A percentile compares a stretch with the other conserved stretches of the same genome.
Conservation (phyloP, 1,140 invertebrate genomes). For the Anastatus disparis region DNA sequence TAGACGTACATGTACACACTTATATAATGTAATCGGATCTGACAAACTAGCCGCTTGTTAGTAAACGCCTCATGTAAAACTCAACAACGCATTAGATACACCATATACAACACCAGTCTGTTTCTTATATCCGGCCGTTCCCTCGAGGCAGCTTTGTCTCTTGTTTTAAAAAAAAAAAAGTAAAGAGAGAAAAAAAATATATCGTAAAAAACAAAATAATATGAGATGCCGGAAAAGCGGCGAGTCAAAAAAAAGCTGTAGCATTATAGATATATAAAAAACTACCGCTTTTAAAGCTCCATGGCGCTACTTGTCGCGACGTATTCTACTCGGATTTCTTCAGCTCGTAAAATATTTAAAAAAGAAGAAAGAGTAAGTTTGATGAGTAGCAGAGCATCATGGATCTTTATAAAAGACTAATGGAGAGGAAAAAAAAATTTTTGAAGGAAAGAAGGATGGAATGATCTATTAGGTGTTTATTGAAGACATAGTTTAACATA, state of each 20-base stretch:
- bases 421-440: background rate
- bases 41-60: constrained; percentile 22
- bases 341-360: no score
- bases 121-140: background rate
- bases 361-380: no score
- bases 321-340: no score
- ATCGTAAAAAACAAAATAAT: no score
- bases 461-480: background rate
- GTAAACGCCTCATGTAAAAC: no score
- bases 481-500: background rate
- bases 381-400: background rate
- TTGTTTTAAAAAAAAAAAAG: background rate
- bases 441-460: background rate
- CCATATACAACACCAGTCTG: background rate
- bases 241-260: background rate
- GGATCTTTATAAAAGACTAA: no score
- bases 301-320: constrained; percentile 1
- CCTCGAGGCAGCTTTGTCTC: no score
- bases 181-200: no score
- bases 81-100: no score
- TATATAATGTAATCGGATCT: constrained; percentile 22
- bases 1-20: no score
- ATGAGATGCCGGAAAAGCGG: constrained; percentile 27
- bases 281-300: no score
- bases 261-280: no score